A percentile compares a stretch with the other conserved stretches of the same genome.
Evolutionary conservation across 2,113 vertebrate species (phyloP).

Genomic region (Zingel zingel): DNA sequence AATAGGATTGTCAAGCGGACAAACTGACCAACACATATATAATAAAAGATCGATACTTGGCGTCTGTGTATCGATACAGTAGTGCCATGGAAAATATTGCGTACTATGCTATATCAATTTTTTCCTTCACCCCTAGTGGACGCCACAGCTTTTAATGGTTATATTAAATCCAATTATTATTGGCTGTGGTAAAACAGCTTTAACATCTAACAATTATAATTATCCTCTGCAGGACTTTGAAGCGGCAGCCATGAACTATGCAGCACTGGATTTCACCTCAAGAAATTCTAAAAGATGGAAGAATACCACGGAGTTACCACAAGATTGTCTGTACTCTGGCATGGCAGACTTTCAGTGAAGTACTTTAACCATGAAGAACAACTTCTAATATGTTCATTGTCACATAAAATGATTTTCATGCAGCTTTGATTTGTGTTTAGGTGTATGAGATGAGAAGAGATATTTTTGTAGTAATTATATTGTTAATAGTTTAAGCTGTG

Average conservation of each 20-base stretch:
- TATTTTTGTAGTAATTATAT: neutral
- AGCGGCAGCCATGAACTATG: slow-evolving; percentile 32
- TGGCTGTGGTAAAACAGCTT: neutral
- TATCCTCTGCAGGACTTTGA: slow-evolving; percentile 35
- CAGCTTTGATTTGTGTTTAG: neutral
- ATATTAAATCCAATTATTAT: neutral
- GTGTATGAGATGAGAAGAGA: neutral
- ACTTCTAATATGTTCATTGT: neutral
- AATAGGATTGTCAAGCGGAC: no score
- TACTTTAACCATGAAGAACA: neutral
- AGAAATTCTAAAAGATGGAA: slow-evolving; percentile 35
- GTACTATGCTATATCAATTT: no score
- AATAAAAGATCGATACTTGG: no score
- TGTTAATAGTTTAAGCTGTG: neutral
- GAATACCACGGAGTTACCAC: neutral
- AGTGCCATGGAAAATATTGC: no score
- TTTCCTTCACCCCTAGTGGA: no score
- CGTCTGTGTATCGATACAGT: no score
- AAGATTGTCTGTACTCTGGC: slow-evolving; percentile 14
- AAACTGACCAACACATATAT: no score
- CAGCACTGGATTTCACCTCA: slow-evolving; percentile 42
- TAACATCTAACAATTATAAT: neutral
- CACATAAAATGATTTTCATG: neutral
- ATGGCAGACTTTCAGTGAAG: slow-evolving; percentile 8
- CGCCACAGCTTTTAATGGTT: neutral